phyloP scores from a whole-genome alignment of 30 jellyfish, hydroid and myxozoan genomes.

The Morbakka virulenta region DNA sequence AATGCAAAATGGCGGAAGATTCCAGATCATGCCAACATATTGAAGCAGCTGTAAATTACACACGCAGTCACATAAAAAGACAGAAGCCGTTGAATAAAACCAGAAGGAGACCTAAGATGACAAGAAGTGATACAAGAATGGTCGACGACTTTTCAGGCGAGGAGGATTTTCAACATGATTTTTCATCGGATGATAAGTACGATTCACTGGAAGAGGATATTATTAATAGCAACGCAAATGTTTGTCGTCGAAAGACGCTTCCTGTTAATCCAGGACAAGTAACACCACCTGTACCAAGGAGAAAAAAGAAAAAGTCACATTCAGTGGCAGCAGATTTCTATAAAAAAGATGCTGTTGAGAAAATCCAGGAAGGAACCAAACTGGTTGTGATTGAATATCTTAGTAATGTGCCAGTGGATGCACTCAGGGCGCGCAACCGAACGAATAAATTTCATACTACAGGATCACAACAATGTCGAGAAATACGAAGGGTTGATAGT shows the following conservation, averaged over 20 bases:
- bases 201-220: background rate
- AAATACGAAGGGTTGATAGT: conserved; percentile 16
- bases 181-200: background rate
- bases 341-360: conserved; percentile 24
- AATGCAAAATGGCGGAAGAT: no score
- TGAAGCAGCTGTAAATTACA: no score
- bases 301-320: background rate
- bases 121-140: background rate
- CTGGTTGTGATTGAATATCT: conserved; percentile 77
- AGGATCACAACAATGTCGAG: conserved; percentile 42
- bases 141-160: background rate
- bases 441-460: conserved; percentile 24
- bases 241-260: background rate
- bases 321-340: background rate
- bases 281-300: background rate
- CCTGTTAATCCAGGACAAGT: background rate
- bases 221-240: background rate
- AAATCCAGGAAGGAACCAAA: conserved; percentile 76
- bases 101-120: background rate
- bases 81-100: background rate
- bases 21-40: no score
- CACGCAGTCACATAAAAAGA: background rate
- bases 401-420: conserved; percentile 71
- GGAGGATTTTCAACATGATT: background rate
- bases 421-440: conserved; percentile 59